These are phyloP conservation scores for Collichthys lucidus DNA, from an alignment of 2,113 vertebrate species.

Conservation along the genomic window DNA sequence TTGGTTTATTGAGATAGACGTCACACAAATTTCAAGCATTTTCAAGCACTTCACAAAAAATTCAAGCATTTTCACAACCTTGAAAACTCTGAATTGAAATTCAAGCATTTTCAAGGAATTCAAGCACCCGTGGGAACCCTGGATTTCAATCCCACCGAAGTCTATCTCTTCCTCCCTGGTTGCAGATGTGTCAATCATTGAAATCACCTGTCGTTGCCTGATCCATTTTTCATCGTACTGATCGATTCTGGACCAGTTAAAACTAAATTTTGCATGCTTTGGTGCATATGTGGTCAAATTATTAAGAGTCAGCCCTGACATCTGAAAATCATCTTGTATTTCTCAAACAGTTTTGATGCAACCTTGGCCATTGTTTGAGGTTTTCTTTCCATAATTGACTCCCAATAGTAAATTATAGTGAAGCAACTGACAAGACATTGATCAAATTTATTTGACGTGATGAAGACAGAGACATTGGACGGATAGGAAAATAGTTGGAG, in stretches of 20 bases:
- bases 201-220: conserved; percentile 4
- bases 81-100: no score
- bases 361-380: background rate
- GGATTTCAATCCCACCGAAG: background rate
- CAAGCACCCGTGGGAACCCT: no score
- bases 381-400: background rate
- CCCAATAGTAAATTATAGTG: background rate
- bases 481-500: background rate
- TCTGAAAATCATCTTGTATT: background rate
- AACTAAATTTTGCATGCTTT: background rate
- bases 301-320: background rate
- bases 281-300: background rate
- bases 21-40: no score
- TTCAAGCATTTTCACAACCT: no score
- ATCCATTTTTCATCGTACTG: no score
- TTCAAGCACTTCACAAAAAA: no score
- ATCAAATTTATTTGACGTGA: background rate
- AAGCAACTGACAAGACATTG: background rate
- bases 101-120: no score
- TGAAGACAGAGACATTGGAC: background rate
- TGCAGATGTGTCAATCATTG: background rate
- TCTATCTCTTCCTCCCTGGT: background rate
- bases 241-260: no score
- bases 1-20: no score
- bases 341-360: conserved; percentile 2